Percentiles rank a stretch among this genome's conserved stretches.
Evolutionary conservation across 2,797 vertebrate species (phyloP).

Genomic region (Hemibagrus guttatus): DNA sequence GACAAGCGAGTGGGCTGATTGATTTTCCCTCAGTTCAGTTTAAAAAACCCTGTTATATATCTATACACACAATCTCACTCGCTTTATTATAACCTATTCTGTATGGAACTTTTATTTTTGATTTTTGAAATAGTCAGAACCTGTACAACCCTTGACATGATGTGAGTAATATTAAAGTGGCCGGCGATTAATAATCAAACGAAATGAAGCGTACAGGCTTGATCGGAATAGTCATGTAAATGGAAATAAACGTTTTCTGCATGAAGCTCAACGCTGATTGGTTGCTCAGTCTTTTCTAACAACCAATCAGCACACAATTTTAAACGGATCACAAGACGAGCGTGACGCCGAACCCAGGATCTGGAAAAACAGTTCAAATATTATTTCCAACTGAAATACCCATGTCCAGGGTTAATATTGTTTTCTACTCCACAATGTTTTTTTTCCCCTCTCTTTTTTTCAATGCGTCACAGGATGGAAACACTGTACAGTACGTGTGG

Average conservation of each 20-base stretch:
- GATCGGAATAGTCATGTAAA: not conserved
- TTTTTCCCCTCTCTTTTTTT: slow-evolving; percentile 60
- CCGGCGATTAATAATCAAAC: not conserved
- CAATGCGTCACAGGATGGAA: slow-evolving; percentile 62
- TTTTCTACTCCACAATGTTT: slow-evolving; percentile 14
- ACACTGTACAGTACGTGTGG: slow-evolving; percentile 55
- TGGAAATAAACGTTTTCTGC: not conserved
- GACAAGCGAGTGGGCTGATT: slow-evolving; percentile 18
- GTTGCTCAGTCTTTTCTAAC: not conserved
- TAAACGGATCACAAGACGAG: not conserved
- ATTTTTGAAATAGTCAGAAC: not conserved
- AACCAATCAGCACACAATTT: too few relatives aligned
- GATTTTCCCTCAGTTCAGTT: not conserved
- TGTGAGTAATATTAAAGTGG: not conserved
- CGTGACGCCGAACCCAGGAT: too few relatives aligned
- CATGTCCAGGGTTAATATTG: not conserved
- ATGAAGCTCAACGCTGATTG: not conserved
- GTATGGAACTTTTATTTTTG: not conserved
- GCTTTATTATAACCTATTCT: not conserved
- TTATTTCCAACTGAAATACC: not conserved
- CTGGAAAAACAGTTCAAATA: not conserved
- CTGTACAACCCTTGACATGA: not conserved
- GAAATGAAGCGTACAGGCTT: not conserved
- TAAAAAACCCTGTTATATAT: not conserved
- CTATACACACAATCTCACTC: not conserved